phyloP scores from a whole-genome alignment of 2,113 vertebrate genomes.

The Dryoscopus gambensis region DNA sequence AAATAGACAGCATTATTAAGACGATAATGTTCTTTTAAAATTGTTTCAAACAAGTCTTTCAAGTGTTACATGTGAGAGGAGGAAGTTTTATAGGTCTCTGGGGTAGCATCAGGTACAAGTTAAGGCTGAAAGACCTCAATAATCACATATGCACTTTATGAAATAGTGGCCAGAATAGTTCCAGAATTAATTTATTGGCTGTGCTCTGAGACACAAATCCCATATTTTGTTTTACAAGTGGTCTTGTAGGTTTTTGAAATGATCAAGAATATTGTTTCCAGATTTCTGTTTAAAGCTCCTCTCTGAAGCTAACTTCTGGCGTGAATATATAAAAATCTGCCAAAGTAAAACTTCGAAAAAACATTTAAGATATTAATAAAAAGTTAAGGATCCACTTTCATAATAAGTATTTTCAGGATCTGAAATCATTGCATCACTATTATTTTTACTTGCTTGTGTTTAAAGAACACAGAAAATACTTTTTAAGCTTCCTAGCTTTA shows the following conservation, averaged over 20 bases:
- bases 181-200: not conserved
- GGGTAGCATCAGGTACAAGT: not conserved
- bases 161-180: not conserved
- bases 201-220: not conserved
- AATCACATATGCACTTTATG: not conserved
- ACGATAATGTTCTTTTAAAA: not conserved
- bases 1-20: not conserved
- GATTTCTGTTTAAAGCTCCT: not conserved
- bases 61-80: not conserved
- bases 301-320: not conserved
- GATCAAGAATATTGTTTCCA: not conserved
- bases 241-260: not conserved
- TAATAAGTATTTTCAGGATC: not conserved
- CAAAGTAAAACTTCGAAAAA: not conserved
- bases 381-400: not conserved
- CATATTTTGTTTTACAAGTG: not conserved
- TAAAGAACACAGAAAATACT: not conserved
- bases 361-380: not conserved
- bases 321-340: not conserved
- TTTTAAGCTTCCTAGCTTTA: not conserved
- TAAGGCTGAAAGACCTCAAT: not conserved
- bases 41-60: not conserved
- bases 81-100: not conserved
- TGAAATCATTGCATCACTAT: not conserved
- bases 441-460: not conserved